phyloP scores from a whole-genome alignment of 1,140 invertebrate species.

The Nebria ingens region DNA sequence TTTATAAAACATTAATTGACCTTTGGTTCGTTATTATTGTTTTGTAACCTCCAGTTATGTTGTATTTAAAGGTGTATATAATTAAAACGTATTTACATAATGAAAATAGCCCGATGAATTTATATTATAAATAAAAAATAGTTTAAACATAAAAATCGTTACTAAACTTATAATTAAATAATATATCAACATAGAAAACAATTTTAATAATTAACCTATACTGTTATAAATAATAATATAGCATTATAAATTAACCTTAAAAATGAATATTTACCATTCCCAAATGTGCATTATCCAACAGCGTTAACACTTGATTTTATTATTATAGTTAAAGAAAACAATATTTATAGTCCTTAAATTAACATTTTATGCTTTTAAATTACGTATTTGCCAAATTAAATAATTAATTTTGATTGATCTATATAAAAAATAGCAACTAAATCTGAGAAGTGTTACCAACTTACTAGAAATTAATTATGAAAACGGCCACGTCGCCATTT shows the following conservation, averaged over 20 bases:
- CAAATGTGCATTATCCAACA: background rate
- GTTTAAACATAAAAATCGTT: background rate
- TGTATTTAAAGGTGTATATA: background rate
- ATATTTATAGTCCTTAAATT: background rate
- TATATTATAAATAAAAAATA: background rate
- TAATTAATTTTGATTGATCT: background rate
- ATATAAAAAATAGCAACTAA: too few species aligned
- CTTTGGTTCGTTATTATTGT: constrained; percentile 5
- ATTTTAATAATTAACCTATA: background rate
- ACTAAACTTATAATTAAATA: background rate
- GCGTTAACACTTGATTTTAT: background rate
- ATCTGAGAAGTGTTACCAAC: too few species aligned
- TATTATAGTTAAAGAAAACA: background rate
- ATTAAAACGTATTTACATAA: constrained; percentile 1
- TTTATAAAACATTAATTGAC: background rate
- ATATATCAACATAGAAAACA: background rate
- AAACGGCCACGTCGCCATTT: too few species aligned
- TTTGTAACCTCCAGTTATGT: background rate
- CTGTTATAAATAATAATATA: background rate
- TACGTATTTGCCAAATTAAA: background rate
- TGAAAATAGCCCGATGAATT: background rate
- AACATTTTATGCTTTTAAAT: background rate
- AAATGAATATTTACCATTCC: background rate
- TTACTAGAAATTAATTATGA: too few species aligned
- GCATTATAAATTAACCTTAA: background rate